Base-by-base conservation (phyloP, 2,888 invertebrate genomes). In the Sympetrum striolatum region DNA sequence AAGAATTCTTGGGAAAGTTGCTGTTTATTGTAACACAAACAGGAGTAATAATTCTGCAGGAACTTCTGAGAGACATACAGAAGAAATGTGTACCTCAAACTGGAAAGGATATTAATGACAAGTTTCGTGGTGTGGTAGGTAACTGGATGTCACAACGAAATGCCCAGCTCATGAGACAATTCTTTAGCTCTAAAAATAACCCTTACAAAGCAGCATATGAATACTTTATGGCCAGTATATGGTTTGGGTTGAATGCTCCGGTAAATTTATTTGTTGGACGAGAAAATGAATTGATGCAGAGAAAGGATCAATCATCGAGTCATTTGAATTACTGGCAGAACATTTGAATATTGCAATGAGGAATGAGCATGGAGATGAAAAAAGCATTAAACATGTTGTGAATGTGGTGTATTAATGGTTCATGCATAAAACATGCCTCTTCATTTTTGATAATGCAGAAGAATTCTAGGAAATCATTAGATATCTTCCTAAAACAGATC, bases 401-500 rank as follows among this genome's bases (percentile, higher is more conserved):
- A 48, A 48, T 35, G 91, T 91, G 0, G 91, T 91, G 1, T 91
- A 91, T 44, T 81, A 80, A 0, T 81, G 53, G n/a, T 91, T 91
- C 90, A 10, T 48, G 22, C 35, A 91, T 18, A 79, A 53, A n/a
- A 91, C n/a, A 1, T 80, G 91, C 22, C 79, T 91, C 22, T 91
- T 91, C 35, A 90, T 91, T 64, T 91, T 91, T 80, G 91, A 91
- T 39, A 91, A 91, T 60, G 91, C 91, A 44, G 90, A 81, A 79
- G 60, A 58, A 35, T 90, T 80, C 44, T 81, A 39, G 80, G 37
- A 73, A 8, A n/a, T 73, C 25, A 48, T 80, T 0, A 90, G 91
- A 48, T 81, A 39, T 15, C 80, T 90, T 73, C 79, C 90, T 8
- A 86, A 90, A 14, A 22, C 91, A 15, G 90, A 90, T n/a, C 37